Conservation (phyloP, 2,888 invertebrate species). For the Sceliomorpha sp. region DNA sequence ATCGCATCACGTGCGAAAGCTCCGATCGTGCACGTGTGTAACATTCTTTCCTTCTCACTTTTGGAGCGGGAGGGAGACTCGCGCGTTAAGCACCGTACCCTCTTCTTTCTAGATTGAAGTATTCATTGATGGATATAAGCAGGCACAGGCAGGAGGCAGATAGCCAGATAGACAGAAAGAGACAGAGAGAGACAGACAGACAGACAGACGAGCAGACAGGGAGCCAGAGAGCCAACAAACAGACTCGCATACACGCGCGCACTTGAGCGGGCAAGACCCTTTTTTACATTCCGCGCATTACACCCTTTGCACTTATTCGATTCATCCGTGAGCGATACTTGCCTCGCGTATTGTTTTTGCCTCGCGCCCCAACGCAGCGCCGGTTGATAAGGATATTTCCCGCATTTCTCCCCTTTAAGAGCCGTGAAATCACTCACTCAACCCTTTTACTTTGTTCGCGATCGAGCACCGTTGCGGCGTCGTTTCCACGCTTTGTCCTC, state of each 20-base stretch:
- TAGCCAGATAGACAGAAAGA: too few relatives aligned
- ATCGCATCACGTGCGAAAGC: too few relatives aligned
- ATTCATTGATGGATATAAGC: conserved; percentile 57
- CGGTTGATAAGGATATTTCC: conserved; percentile 45
- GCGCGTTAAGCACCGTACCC: conserved; percentile 44
- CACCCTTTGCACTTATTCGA: conserved; percentile 58
- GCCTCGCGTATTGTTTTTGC: conserved; percentile 48
- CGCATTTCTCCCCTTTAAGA: conserved; percentile 8
- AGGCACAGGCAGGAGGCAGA: too few relatives aligned
- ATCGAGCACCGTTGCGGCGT: too few relatives aligned
- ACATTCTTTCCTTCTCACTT: conserved; percentile 5
- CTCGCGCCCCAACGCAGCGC: conserved; percentile 31
- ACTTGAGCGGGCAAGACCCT: conserved; percentile 42
- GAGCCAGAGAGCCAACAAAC: too few relatives aligned
- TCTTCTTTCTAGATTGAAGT: conserved; percentile 49
- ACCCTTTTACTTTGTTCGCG: background rate
- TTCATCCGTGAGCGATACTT: conserved; percentile 53
- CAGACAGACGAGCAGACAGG: too few relatives aligned
- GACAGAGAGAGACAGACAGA: too few relatives aligned
- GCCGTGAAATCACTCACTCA: conserved; percentile 1
- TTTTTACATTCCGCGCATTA: conserved; percentile 57
- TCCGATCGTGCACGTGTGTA: too few relatives aligned
- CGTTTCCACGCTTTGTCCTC: too few relatives aligned
- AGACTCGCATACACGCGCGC: conserved; percentile 35
- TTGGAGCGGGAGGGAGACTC: conserved; percentile 17